Conservation (phyloP, 2,888 invertebrate genomes). For the Ochropleura leucogaster region DNA sequence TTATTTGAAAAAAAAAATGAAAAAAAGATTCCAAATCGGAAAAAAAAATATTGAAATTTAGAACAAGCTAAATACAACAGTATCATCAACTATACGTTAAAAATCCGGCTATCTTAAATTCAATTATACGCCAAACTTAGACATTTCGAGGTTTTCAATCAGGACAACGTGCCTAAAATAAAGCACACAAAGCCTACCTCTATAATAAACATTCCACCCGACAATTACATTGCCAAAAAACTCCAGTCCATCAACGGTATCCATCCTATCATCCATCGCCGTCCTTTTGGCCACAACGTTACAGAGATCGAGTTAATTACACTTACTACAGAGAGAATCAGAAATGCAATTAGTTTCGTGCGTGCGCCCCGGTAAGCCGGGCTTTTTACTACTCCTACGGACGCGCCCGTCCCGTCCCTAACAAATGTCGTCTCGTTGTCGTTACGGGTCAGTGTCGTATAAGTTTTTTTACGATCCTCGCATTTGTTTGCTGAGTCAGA, state of each 20-base stretch:
- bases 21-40: neutral
- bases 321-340: conserved; percentile 84
- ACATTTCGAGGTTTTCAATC: neutral
- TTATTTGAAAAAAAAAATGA: too few species aligned
- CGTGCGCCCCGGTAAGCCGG: conserved; percentile 75
- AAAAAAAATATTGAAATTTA: neutral
- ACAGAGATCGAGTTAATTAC: conserved; percentile 82
- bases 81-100: too few species aligned
- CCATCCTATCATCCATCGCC: conserved; percentile 46
- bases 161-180: neutral
- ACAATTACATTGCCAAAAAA: conserved; percentile 35
- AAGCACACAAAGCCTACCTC: neutral
- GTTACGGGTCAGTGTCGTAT: conserved; percentile 66
- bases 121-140: neutral
- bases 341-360: conserved; percentile 86
- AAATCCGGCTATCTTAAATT: neutral
- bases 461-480: conserved; percentile 66
- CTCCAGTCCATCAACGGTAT: conserved; percentile 21
- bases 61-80: neutral
- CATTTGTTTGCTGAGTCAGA: conserved; percentile 64
- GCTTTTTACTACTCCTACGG: conserved; percentile 71
- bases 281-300: conserved; percentile 67
- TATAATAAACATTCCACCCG: neutral
- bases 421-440: conserved; percentile 68
- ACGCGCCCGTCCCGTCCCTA: conserved; percentile 62